A percentile compares a stretch with the other conserved stretches of the same genome.
These are phyloP conservation scores for Zosterops pallidus DNA, from an alignment of 2,113 vertebrate species.

Conservation along the genomic window DNA sequence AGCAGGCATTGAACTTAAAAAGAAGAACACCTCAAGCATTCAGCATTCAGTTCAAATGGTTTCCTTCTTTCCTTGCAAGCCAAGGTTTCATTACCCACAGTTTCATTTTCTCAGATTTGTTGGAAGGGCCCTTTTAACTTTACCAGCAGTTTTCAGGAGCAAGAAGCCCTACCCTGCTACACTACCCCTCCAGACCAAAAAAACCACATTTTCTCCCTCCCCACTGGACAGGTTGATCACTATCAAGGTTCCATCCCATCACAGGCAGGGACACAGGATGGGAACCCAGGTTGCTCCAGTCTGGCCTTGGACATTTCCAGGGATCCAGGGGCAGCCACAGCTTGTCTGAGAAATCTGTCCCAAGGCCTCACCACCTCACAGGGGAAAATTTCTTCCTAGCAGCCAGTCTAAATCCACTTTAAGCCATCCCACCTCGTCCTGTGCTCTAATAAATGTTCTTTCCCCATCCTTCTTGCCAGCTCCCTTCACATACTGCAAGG, in stretches of 20 bases:
- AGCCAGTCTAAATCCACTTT: not conserved
- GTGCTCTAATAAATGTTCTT: too few species aligned
- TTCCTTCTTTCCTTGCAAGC: not conserved
- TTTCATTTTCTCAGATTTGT: not conserved
- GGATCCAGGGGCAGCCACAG: not conserved
- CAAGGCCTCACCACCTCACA: not conserved
- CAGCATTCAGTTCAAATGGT: not conserved
- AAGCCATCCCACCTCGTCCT: not conserved
- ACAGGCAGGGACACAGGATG: not conserved
- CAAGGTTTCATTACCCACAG: not conserved
- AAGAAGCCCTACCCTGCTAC: rapidly evolving
- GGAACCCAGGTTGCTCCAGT: not conserved
- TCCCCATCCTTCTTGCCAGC: not conserved
- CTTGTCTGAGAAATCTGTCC: not conserved
- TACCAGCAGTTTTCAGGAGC: not conserved
- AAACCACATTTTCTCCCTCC: rapidly evolving
- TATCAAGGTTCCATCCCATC: not conserved
- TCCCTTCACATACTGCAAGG: not conserved
- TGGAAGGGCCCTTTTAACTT: not conserved
- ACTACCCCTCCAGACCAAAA: not conserved
- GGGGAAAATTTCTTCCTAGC: rapidly evolving
- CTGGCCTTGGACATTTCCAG: not conserved
- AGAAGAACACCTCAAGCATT: not conserved
- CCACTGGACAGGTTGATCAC: not conserved
- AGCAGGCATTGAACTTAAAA: not conserved